Evolutionary conservation across 2,888 invertebrate genomes (phyloP), one percentile per base, ranked within the genome.

Genomic region (Parelbella ahira): DNA sequence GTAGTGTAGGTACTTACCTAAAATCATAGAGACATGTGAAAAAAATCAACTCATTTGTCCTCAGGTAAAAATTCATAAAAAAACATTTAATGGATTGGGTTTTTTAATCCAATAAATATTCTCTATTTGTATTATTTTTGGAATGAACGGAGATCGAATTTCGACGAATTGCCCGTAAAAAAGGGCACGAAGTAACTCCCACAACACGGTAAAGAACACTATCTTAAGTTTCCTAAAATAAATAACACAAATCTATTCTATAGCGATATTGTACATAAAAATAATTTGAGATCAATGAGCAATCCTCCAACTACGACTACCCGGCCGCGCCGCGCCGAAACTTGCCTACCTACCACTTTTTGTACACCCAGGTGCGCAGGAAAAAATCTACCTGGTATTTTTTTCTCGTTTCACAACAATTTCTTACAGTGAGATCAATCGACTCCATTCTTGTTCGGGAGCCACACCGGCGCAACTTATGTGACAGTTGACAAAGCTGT

Each of bases 261-360:
- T 60, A 58, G 60, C 58, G 64, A 64, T 71, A 74, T 71, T 71
- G 69, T 63, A 79, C 67, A 76, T 81, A 79, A 81, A 82, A 80
- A 74, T 77, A 82, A 81, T 78, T 78, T 86, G 86, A 87, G 86
- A 87, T 87, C 86, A 86, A 70, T 78, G 68, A 70, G 72, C 74
- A 75, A 69, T 73, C 74, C 66, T 72, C 72, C 66, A n/a, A n/a
- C n/a, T n/a, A n/a, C n/a, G n/a, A n/a, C n/a, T n/a, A n/a, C n/a
- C n/a, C n/a, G n/a, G n/a, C n/a, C n/a, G n/a, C n/a, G n/a, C n/a
- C n/a, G n/a, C n/a, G n/a, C n/a, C n/a, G n/a, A 60, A 65, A 66
- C 59, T 58, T 55, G 44, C 36, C 36, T 39, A 51, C 50, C 56
- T 45, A 45, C 24, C 50, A 55, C 56, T 68, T 68, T 55, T 66